Evolutionary conservation across 1,140 invertebrate genomes (phyloP).

Genomic region (Notospermus geniculatus): DNA sequence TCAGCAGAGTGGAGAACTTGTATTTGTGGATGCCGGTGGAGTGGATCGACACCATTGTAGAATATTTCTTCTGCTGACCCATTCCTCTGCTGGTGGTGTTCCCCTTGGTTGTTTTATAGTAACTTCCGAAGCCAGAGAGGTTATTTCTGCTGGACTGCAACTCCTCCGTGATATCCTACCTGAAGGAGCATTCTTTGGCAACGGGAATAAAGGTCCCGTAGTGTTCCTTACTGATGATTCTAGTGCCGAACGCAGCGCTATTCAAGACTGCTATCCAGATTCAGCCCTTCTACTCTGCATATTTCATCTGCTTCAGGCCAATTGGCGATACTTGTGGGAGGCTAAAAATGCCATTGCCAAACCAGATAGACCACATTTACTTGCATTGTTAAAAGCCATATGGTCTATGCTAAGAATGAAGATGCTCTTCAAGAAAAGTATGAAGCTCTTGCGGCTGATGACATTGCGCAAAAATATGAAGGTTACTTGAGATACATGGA

Average conservation of each 20-base stretch:
- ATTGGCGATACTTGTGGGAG: not conserved
- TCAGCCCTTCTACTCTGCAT: not conserved
- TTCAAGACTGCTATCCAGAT: not conserved
- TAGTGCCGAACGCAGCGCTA: not conserved
- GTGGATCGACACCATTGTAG: conserved; percentile 19
- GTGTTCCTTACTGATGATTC: not conserved
- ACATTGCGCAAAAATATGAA: conserved; percentile 6
- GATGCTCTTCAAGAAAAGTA: not conserved
- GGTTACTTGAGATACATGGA: not conserved
- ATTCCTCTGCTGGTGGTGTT: conserved; percentile 11
- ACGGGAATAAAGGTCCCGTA: not conserved
- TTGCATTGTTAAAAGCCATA: conserved; percentile 12
- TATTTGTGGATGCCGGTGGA: conserved; percentile 7
- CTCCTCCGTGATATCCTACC: not conserved
- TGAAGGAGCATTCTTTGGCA: not conserved
- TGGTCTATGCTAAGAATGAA: not conserved
- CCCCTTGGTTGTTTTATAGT: conserved; percentile 11
- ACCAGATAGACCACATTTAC: not conserved
- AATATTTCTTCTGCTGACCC: conserved; percentile 18
- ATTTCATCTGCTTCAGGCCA: conserved; percentile 5
- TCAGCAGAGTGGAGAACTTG: not conserved
- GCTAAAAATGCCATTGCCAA: not conserved
- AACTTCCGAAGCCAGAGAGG: conserved; percentile 18
- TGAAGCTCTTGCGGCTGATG: not conserved
- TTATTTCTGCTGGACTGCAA: not conserved